Evolutionary conservation across 2,113 vertebrate species (phyloP).

Genomic region (Antigone vipio): DNA sequence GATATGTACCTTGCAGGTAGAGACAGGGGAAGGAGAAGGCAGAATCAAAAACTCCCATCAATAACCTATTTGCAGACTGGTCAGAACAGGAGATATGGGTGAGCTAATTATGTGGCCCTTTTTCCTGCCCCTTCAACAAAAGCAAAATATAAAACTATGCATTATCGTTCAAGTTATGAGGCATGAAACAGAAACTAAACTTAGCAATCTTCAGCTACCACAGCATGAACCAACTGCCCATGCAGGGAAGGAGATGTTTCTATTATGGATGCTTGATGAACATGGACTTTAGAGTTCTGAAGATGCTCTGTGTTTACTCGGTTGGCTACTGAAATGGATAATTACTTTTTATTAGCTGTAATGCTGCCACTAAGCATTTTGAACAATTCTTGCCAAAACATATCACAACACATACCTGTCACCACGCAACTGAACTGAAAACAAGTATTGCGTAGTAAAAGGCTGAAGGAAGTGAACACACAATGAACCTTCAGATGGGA

Average conservation of each 20-base stretch:
- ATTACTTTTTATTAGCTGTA: conserved; percentile 40
- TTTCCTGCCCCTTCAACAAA: background rate
- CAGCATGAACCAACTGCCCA: background rate
- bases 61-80: background rate
- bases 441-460: background rate
- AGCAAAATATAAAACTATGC: background rate
- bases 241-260: background rate
- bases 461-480: background rate
- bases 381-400: conserved; percentile 22
- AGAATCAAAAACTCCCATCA: background rate
- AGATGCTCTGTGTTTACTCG: conserved; percentile 23
- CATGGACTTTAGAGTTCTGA: background rate
- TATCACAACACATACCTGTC: conserved; percentile 16
- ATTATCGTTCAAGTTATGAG: background rate
- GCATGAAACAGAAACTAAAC: background rate
- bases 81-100: background rate
- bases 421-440: background rate
- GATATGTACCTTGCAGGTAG: background rate
- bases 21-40: background rate
- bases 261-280: background rate
- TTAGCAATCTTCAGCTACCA: background rate
- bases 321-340: conserved; percentile 34
- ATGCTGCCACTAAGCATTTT: background rate
- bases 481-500: background rate
- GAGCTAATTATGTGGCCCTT: background rate